Evolutionary conservation across 1,140 invertebrate genomes (phyloP), one percentile per base, ranked within the genome.

Genomic region (Magallana ariakensis): DNA sequence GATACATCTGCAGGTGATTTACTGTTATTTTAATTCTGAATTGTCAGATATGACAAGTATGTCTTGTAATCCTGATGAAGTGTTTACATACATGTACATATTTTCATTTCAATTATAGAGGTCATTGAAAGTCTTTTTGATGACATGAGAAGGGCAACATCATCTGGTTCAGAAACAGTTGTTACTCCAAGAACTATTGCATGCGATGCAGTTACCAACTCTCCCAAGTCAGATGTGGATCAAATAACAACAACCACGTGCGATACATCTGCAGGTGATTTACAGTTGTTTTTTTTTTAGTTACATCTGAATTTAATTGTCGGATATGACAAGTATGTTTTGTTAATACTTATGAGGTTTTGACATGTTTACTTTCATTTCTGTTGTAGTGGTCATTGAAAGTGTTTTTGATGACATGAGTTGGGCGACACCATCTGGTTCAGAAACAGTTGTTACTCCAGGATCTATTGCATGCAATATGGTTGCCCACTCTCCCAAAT

Each of bases 281-380:
- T n/a, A n/a, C n/a, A n/a, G n/a, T n/a, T n/a, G n/a, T 46, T 46
- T 46, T 33, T 46, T 46, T 46, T 62, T 62, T 62, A 7, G 16
- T 62, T 16, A 62, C 58, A 8, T 62, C 15, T 62, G 11, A 62
- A 62, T 62, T 16, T 62, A 62, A 62, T 62, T 62, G 58, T 19
- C 5, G 15, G 19, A n/a, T n/a, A 62, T 19, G 19, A 62, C 58
- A 62, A 62, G 58, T 62, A 5, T 62, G 58, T 19, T 4, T 62
- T 16, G 5, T n/a, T 16, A 62, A 62, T 16, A n/a, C 58, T 62
- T 1, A 62, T 62, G 16, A 16, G 13, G 58, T 62, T 62, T 16
- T 62, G 15, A 62, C 58, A 62, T 62, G 58, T 62, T 16, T 62
- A 62, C 58, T 62, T 62, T n/a, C 16, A 62, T 62, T 19, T 62